Conservation (phyloP, 1,140 invertebrate genomes). For the Drosophila bifasciata region DNA sequence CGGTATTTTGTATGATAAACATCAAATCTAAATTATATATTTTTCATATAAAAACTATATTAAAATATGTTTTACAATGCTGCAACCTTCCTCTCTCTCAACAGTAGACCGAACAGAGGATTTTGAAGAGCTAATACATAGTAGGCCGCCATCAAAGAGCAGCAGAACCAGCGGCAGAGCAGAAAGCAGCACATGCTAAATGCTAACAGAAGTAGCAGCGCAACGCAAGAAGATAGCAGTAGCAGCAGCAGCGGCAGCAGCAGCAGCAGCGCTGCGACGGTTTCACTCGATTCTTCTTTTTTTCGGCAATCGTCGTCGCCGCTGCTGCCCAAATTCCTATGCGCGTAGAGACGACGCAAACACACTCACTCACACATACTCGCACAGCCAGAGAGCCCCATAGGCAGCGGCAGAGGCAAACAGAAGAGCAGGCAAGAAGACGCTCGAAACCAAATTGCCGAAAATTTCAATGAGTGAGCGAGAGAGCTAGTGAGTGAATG, state of each 20-base stretch:
- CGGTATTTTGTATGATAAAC: no score
- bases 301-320: neutral
- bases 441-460: constrained; percentile 38
- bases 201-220: constrained; percentile 19
- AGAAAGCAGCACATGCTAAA: constrained; percentile 11
- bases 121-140: no score
- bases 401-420: constrained; percentile 1
- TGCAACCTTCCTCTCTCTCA: no score
- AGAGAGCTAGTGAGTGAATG: constrained; percentile 13
- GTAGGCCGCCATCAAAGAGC: no score
- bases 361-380: neutral
- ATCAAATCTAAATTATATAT: no score
- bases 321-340: constrained; percentile 68
- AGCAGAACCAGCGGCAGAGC: constrained; percentile 15
- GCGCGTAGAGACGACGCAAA: constrained; percentile 16
- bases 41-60: no score
- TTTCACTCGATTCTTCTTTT: constrained; percentile 50
- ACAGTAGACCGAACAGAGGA: constrained; percentile 13
- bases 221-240: constrained; percentile 9
- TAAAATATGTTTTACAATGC: no score
- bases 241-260: constrained; percentile 12
- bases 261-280: constrained; percentile 26
- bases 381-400: constrained; percentile 3
- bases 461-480: constrained; percentile 33
- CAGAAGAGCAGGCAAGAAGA: constrained; percentile 23